Base-by-base conservation (phyloP, 2,797 vertebrate genomes). In the Streptopelia turtur region DNA sequence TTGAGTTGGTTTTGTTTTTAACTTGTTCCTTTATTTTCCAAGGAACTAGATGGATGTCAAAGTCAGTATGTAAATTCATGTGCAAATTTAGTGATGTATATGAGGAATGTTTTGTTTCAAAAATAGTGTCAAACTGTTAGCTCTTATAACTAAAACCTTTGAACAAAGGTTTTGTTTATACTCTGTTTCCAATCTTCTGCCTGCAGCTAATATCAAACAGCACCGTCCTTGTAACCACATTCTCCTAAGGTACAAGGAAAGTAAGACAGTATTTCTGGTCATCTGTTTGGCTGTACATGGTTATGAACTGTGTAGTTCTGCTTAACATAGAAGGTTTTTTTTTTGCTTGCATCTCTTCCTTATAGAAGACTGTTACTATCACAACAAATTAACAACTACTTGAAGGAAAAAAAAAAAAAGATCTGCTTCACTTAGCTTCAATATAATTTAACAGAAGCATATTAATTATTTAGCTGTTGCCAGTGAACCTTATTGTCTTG, bases 181-280 rank as follows among this genome's bases (percentile, higher is more conserved):
- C 22, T 72, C 12, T 77, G 27, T 91, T 94, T 94, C 52, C 43
- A 69, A 20, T 94, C 61, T 94, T 94, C 41, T 95, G 89, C 80
- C 74, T 95, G 50, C 92, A 94, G 88, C 70, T 84, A 28, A 33
- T 94, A 35, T 43, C 81, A 87, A 65, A 76, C 83, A 91, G 16
- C 61, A 63, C 24, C 84, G 39, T 91, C 49, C 43, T 94, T 95
- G 59, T 94, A 90, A 84, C 68, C 74, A 22, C 83, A 21, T 93
- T 90, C 77, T 83, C 7, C 91, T 90, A 79, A 87, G 65, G 74
- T 95, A 33, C 70, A 93, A 90, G 80, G 77, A 82, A 94, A 94
- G 78, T 95, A 94, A 93, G 83, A 93, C 28, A 86, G 56, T 4
- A 13, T 90, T 14, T 83, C 55, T 45, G 30, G 22, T 91, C 55